Evolutionary conservation across 1,140 invertebrate species (phyloP).

Genomic region (Papilio glaucus): DNA sequence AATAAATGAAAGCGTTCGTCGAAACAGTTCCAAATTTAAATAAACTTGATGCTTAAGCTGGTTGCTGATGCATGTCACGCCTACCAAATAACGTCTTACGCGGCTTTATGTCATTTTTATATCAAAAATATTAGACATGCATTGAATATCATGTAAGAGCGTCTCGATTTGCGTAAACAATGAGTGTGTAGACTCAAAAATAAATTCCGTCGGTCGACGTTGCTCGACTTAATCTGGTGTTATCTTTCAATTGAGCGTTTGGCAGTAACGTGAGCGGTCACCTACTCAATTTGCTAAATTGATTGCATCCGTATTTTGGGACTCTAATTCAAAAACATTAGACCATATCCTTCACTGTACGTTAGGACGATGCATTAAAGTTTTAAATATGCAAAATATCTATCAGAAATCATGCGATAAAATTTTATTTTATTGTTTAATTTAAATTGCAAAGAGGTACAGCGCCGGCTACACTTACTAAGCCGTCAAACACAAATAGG

Average conservation of each 20-base stretch:
- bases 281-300: background rate
- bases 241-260: conserved; percentile 33
- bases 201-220: background rate
- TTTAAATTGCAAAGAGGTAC: too few relatives aligned
- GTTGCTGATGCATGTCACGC: too few relatives aligned
- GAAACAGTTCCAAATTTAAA: too few relatives aligned
- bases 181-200: background rate
- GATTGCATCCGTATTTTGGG: conserved; percentile 23
- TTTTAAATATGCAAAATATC: background rate
- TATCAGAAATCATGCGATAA: too few relatives aligned
- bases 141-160: too few relatives aligned
- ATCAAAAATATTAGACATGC: too few relatives aligned
- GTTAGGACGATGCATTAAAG: background rate
- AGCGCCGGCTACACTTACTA: background rate
- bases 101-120: too few relatives aligned
- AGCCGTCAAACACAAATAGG: background rate
- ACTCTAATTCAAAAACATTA: background rate
- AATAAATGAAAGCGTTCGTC: too few relatives aligned
- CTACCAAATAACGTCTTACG: too few relatives aligned
- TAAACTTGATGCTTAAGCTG: too few relatives aligned
- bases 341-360: background rate
- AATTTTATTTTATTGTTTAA: too few relatives aligned
- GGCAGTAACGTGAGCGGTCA: conserved; percentile 9
- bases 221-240: background rate
- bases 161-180: too few relatives aligned